Conservation (phyloP, 2,888 invertebrate genomes). For the Palloptera scutellata region DNA sequence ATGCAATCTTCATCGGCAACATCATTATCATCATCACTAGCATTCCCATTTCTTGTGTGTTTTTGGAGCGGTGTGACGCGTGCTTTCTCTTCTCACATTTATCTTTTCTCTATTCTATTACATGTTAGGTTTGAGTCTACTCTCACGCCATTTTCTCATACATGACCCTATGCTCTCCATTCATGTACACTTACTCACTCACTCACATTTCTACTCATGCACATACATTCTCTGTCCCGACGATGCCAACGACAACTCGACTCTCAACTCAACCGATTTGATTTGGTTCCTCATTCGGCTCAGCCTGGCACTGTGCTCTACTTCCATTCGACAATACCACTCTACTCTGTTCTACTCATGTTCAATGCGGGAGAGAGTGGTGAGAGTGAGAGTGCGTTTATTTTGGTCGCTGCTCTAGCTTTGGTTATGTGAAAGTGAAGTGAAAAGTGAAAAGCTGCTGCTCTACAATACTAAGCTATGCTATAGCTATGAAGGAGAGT, state of each 20-base stretch:
- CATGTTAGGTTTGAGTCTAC: background rate
- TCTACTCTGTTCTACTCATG: too few relatives aligned
- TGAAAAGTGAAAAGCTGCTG: constrained; percentile 58
- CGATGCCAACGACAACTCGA: too few relatives aligned
- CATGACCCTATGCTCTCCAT: constrained; percentile 5
- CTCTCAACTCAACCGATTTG: background rate
- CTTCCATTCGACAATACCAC: background rate
- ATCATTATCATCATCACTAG: background rate
- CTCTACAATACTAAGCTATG: constrained; percentile 6
- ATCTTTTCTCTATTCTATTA: too few relatives aligned
- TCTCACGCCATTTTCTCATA: background rate
- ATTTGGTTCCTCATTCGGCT: constrained; percentile 6
- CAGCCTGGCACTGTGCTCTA: too few relatives aligned
- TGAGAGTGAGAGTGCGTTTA: constrained; percentile 23
- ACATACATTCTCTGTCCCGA: background rate
- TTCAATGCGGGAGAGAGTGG: constrained; percentile 1
- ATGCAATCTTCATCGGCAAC: background rate
- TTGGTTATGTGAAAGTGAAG: constrained; percentile 56
- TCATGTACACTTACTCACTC: background rate
- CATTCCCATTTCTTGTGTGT: background rate
- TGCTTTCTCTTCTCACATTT: too few relatives aligned
- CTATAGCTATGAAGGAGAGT: constrained; percentile 18
- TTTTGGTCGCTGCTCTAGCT: constrained; percentile 24
- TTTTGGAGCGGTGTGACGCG: too few relatives aligned
- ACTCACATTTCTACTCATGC: background rate